These are phyloP conservation scores for Aplysia californica DNA, from an alignment of 1,140 invertebrate species.

Conservation along the genomic window DNA sequence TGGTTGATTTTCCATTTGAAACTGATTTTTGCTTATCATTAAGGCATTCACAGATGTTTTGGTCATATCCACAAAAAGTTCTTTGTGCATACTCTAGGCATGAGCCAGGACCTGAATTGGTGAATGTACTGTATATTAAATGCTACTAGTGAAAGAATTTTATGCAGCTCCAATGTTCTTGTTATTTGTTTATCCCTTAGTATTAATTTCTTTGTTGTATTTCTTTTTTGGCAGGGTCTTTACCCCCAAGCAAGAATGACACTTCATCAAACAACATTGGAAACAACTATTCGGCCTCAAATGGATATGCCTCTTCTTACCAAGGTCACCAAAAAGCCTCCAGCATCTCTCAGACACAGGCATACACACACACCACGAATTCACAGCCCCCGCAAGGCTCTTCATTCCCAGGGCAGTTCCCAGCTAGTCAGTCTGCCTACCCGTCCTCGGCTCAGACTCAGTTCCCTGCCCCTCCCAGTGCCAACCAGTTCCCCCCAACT, in stretches of 20 bases:
- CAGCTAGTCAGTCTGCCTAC: slow-evolving; percentile 23
- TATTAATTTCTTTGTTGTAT: too few relatives aligned
- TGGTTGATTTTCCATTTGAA: too few relatives aligned
- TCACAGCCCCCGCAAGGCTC: slow-evolving; percentile 24
- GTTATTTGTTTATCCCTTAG: too few relatives aligned
- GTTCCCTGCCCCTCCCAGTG: slow-evolving; percentile 5
- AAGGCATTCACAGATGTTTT: too few relatives aligned
- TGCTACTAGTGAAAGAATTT: too few relatives aligned
- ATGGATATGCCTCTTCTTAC: slow-evolving; percentile 32
- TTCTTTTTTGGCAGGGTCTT: too few relatives aligned
- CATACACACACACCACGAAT: slow-evolving; percentile 17
- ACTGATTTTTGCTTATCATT: too few relatives aligned
- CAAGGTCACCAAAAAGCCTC: slow-evolving; percentile 25
- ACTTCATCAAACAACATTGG: slow-evolving; percentile 23
- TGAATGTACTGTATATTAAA: too few relatives aligned
- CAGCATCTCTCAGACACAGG: slow-evolving; percentile 18
- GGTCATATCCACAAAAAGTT: too few relatives aligned
- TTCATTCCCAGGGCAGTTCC: slow-evolving; percentile 26
- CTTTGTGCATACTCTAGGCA: too few relatives aligned
- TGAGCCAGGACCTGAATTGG: too few relatives aligned
- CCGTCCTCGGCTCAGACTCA: slow-evolving; percentile 25
- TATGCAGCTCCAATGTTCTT: too few relatives aligned
- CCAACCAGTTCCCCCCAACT: slow-evolving; percentile 5
- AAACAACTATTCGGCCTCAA: slow-evolving; percentile 29
- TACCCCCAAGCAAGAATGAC: slow-evolving; percentile 42